Conservation (phyloP, 2,113 vertebrate species). For the Ursus arctos region DNA sequence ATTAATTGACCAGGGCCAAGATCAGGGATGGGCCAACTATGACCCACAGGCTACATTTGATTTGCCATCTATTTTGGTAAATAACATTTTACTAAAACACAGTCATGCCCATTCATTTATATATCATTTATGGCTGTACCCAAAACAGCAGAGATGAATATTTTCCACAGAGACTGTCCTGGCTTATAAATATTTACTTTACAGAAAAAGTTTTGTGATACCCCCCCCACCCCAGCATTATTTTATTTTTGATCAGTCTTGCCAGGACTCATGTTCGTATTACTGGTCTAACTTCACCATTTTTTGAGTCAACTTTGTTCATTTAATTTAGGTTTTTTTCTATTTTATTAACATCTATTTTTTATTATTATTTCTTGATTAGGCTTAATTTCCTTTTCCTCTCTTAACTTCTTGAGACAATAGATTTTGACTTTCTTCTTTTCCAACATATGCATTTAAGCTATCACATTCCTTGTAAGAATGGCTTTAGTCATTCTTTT, state of each 20-base stretch:
- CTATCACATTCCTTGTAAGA: neutral
- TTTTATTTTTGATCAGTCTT: neutral
- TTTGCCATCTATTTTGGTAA: neutral
- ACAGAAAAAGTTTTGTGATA: neutral
- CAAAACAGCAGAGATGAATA: neutral
- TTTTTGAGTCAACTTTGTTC: conserved; percentile 20
- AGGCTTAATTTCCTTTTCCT: conserved; percentile 43
- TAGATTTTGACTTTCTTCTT: conserved; percentile 10
- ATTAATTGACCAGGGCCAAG: neutral
- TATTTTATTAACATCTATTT: neutral
- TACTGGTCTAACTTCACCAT: neutral
- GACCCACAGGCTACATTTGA: neutral
- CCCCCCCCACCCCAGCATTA: neutral
- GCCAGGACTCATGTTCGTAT: neutral
- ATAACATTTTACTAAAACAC: conserved; percentile 1
- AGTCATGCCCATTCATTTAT: neutral
- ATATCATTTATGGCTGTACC: neutral
- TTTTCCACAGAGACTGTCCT: neutral
- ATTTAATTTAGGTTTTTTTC: neutral
- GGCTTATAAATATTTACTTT: neutral
- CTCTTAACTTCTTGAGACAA: neutral
- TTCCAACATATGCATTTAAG: conserved; percentile 9
- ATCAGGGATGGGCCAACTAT: neutral
- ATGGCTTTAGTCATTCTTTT: neutral
- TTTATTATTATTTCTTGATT: neutral